Base-by-base conservation (phyloP, 2,113 vertebrate species). In the Hiodon alosoides region DNA sequence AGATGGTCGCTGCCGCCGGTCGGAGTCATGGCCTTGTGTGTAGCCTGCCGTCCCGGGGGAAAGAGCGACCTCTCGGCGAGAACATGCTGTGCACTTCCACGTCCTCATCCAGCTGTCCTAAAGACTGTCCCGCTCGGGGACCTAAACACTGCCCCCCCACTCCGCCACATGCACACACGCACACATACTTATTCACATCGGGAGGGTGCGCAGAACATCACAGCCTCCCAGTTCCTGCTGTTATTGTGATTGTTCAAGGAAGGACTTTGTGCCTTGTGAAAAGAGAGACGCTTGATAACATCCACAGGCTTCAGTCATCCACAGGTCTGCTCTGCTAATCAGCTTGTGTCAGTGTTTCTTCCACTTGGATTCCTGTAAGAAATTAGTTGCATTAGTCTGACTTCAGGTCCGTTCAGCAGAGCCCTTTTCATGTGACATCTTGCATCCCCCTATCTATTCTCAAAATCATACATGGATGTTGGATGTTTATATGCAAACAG, bases 401-500 rank as follows among this genome's bases (percentile, higher is more conserved):
- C 31, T 31, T 70, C 69, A 55, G 14, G 46, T 51, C 52, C 52
- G 60, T 13, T 71, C 31, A 7, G 14, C 31, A 7, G 3, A 64
- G 54, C 31, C 48, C 31, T 17, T 71, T 54, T 59, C 14, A 59
- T 7, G 11, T 31, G n/a, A 71, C 70, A 57, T 55, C 8, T 62
- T 71, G 13, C 55, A 11, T 48, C 17, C 48, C 31, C 48, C 7
- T 4, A 50, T 50, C 70, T 16, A 52, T 50, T 62, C 13, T 71
- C 60, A 57, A 66, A 54, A 60, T 55, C 46, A 16, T 54, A 60
- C 54, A 52, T 67, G 58, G 60, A 72, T 58, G n/a, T 47, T 76
- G 52, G 6, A 59, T 64, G 71, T 59, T 77, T 67, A 17, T 72
- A 77, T 72, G 76, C 76, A 72, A 77, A 77, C 72, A 3, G 4